phyloP scores from a whole-genome alignment of 1,140 invertebrate genomes.

The Helicoverpa armigera region DNA sequence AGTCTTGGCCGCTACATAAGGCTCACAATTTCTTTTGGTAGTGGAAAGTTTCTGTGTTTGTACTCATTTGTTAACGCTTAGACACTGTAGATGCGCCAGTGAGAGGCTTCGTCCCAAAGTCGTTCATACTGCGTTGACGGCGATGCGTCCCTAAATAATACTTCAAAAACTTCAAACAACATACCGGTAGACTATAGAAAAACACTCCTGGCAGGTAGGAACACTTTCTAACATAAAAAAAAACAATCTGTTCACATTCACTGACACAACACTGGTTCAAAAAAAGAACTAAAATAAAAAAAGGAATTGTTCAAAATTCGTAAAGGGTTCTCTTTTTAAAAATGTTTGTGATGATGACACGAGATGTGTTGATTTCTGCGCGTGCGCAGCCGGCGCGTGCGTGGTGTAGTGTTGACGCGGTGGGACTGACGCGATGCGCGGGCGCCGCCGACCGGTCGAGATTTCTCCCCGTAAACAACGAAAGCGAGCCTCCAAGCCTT shows the following conservation, averaged over 20 bases:
- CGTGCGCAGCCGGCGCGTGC: slow-evolving; percentile 53
- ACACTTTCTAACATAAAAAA: slow-evolving; percentile 71
- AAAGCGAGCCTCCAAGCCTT: slow-evolving; percentile 83
- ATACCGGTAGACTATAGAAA: slow-evolving; percentile 69
- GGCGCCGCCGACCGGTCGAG: slow-evolving; percentile 70
- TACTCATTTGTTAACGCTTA: slow-evolving; percentile 27
- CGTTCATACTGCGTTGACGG: slow-evolving; percentile 21
- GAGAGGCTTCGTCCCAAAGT: slow-evolving; percentile 30
- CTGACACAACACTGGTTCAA: slow-evolving; percentile 59
- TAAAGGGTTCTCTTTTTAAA: slow-evolving; percentile 48
- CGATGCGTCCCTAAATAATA: slow-evolving; percentile 67
- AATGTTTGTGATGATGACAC: slow-evolving; percentile 57
- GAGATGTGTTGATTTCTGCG: slow-evolving; percentile 35
- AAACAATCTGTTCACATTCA: slow-evolving; percentile 56
- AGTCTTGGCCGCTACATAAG: slow-evolving; percentile 10
- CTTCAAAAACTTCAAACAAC: slow-evolving; percentile 63
- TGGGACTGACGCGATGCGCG: slow-evolving; percentile 66
- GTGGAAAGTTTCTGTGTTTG: slow-evolving; percentile 35
- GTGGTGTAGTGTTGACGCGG: slow-evolving; percentile 60
- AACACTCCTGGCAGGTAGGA: slow-evolving; percentile 62
- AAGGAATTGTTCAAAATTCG: not conserved
- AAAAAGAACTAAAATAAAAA: slow-evolving; percentile 18
- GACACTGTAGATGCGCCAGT: slow-evolving; percentile 16
- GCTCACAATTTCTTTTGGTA: slow-evolving; percentile 27
- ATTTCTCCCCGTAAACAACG: slow-evolving; percentile 85